Evolutionary conservation across 2,113 vertebrate species (phyloP).

Genomic region (Serilophus lunatus): DNA sequence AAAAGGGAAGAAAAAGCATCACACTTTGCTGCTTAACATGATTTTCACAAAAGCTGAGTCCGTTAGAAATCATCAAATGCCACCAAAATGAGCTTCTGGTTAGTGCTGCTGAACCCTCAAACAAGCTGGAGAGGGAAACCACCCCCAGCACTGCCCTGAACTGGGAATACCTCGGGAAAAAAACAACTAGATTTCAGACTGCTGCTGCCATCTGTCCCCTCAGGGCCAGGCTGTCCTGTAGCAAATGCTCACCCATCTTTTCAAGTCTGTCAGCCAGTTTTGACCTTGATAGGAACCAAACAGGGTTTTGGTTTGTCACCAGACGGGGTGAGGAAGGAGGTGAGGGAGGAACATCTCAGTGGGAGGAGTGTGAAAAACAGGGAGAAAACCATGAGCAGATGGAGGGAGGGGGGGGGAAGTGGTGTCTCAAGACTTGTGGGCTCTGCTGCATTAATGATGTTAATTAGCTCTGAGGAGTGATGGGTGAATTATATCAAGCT

Average conservation of each 20-base stretch:
- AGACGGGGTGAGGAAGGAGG: not conserved
- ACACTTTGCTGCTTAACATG: not conserved
- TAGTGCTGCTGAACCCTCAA: not conserved
- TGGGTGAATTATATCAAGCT: not conserved
- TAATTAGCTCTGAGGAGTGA: not conserved
- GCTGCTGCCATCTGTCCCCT: not conserved
- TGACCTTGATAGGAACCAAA: not conserved
- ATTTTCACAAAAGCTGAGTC: not conserved
- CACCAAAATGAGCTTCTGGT: not conserved
- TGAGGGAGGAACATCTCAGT: fast-evolving
- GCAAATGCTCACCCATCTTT: not conserved
- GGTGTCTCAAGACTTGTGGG: not conserved
- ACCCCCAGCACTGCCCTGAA: not conserved
- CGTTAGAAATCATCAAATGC: not conserved
- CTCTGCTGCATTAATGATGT: not conserved
- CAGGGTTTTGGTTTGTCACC: not conserved
- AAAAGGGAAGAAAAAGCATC: not conserved
- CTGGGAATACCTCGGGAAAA: not conserved
- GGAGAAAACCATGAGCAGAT: not conserved
- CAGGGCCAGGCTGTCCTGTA: not conserved
- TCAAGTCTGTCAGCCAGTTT: not conserved
- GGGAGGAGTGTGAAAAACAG: not conserved
- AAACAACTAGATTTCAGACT: not conserved
- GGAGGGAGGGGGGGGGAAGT: not conserved
- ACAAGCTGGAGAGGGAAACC: not conserved